Evolutionary conservation across 2,113 vertebrate genomes (phyloP), one percentile per base, ranked within the genome.

Genomic region (Cepphus grylle): DNA sequence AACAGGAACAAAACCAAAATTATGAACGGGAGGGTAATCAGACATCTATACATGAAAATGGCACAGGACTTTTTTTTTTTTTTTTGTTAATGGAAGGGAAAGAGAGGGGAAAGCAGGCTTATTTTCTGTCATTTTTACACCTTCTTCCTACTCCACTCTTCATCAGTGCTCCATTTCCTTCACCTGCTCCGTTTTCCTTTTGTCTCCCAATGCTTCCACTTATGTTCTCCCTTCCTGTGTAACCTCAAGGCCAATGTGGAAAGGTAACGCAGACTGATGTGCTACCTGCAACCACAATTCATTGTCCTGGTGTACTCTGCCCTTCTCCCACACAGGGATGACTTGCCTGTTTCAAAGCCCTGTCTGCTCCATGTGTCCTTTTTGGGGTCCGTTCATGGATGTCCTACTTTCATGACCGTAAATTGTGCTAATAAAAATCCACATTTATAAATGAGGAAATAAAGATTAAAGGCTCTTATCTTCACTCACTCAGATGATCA

Each of bases 221-320:
- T 63, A 9, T 6, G 3, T 55, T 88, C 5, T 67, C 26, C 83
- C 38, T 69, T 61, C 53, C 30, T 69, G 0, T 38, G 18, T 52
- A 61, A 40, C 18, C 45, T 65, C 26, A 65, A 5, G 22, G 34
- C 23, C 61, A 45, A n/a, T 12, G 23, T 32, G 38, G 56, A 90
- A 73, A 69, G 9, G 15, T 29, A 77, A 29, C 19, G 29, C 5
- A 88, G 79, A 21, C 25, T 69, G 29, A 63, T 0, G 0, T 40
- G 49, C 2, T 56, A 52, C 36, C 21, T 50, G 17, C 26, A 38
- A 34, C 11, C 40, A 23, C 0, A 4, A 11, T 34, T 59, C 22
- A 4, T 55, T 59, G 22, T n/a, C 34, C 21, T 45, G 27, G 8
- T 53, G 50, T 66, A 30, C 4, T 55, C 72, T 56, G 22, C 22